Evolutionary conservation across 2,113 vertebrate species (phyloP), one percentile per base, ranked within the genome.

Genomic region (Rhinogobius similis): DNA sequence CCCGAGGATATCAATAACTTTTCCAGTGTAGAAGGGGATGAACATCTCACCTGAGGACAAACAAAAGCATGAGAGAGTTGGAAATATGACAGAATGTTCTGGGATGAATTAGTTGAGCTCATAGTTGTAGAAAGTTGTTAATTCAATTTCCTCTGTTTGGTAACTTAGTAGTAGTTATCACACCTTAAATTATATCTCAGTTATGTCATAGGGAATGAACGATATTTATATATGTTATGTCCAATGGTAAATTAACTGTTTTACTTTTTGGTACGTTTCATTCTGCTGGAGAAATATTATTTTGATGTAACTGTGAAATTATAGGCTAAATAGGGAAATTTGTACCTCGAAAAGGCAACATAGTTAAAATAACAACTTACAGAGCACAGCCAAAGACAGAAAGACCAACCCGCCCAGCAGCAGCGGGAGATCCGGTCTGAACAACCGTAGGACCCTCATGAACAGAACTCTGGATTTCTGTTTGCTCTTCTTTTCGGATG

Each of bases 1-100:
- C 0, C 92, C 79, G 0, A 96, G 87, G 85, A 94, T 94, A 87
- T 97, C 95, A 0, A 94, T 95, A 67, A 97, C 85, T 1, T 71
- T 91, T 0, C 96, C 96, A 0, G 92, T 95, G 74, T 91, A 97
- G 29, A 77, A 88, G 0, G 89, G 90, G 73, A 96, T 87, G 39
- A 90, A 91, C 26, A 90, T 90, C 6, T 94, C 81, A 68, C 78
- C 94, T 93, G 84, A 68, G 29, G 10, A 56, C n/a, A 10, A 39
- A 56, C 9, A 12, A 63, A 12, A 36, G 7, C 29, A 36, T 23
- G 1, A 56, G 53, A 14, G 24, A 6, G 5, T 11, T 55, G 53
- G 21, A n/a, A n/a, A n/a, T n/a, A n/a, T n/a, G n/a, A n/a, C n/a
- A n/a, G n/a, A 26, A 10, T 29, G 7, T 58, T 1, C 18, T 18